Percentiles rank a stretch among this genome's conserved stretches.
Evolutionary conservation across 1,140 invertebrate species (phyloP).

Genomic region (Gryon sp.): DNA sequence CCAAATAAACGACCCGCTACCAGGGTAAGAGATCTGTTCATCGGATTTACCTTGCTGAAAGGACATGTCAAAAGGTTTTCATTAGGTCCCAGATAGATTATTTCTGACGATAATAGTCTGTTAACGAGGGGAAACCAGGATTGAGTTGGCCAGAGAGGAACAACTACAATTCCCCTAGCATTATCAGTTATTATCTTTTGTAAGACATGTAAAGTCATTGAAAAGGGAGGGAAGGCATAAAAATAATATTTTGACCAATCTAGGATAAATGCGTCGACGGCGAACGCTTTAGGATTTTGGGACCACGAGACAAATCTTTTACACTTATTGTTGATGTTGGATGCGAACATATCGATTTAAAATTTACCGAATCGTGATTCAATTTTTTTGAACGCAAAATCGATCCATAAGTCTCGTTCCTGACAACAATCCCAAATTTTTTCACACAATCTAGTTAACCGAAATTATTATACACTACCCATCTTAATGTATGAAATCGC

Average conservation of each 20-base stretch:
- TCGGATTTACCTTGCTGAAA: conserved; percentile 4
- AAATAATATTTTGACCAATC: conserved; percentile 47
- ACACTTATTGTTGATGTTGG: neutral
- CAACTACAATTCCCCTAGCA: conserved; percentile 40
- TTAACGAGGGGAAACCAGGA: conserved; percentile 13
- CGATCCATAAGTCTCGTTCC: neutral
- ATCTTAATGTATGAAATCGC: no score
- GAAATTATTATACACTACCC: neutral
- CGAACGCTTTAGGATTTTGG: no score
- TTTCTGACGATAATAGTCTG: neutral
- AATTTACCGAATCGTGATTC: neutral
- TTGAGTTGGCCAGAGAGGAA: conserved; percentile 20
- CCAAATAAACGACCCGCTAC: conserved; percentile 2
- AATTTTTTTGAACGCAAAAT: neutral
- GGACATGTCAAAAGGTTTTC: conserved; percentile 7
- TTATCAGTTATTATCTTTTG: conserved; percentile 58
- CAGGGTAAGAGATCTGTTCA: conserved; percentile 9
- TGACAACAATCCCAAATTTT: neutral
- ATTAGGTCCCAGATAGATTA: neutral
- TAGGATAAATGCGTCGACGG: conserved; percentile 40
- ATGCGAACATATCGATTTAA: neutral
- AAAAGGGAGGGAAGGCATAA: conserved; percentile 66
- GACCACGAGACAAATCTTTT: neutral
- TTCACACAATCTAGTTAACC: no score
- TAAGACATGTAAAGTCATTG: conserved; percentile 41